Percentiles rank a stretch among this genome's conserved stretches.
phyloP scores from a whole-genome alignment of 2,888 invertebrate species.

The Dryococelus australis region DNA sequence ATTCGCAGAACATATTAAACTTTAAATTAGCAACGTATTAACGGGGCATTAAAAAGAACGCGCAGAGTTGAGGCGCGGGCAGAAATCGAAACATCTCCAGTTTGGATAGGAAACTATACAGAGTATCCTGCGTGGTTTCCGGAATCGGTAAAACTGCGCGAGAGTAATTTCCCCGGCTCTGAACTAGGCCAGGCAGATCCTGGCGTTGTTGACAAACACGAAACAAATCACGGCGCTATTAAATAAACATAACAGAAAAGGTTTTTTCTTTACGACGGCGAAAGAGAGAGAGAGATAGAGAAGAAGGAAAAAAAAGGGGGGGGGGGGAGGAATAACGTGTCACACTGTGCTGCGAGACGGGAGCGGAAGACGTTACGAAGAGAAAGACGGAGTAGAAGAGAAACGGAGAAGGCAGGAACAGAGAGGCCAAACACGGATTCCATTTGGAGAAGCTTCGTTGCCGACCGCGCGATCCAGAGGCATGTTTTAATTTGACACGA shows the following conservation, averaged over 20 bases:
- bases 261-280: not conserved
- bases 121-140: not conserved
- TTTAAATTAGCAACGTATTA: no score
- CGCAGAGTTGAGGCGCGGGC: no score
- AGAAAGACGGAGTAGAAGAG: not conserved
- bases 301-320: not conserved
- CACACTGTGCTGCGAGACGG: not conserved
- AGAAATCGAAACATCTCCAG: no score
- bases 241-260: constrained; percentile 5
- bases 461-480: not conserved
- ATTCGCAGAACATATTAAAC: no score
- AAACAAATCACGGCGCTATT: not conserved
- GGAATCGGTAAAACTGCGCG: not conserved
- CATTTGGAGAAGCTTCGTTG: not conserved
- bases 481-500: constrained; percentile 9
- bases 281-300: not conserved
- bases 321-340: not conserved
- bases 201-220: not conserved
- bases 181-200: not conserved
- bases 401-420: not conserved
- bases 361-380: not conserved
- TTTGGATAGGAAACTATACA: not conserved
- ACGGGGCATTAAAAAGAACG: no score
- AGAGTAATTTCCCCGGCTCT: not conserved
- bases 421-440: not conserved